Percentiles rank a stretch among this genome's conserved stretches.
These are phyloP conservation scores for Oxytorus armatus DNA, from an alignment of 2,888 invertebrate species.

Conservation along the genomic window DNA sequence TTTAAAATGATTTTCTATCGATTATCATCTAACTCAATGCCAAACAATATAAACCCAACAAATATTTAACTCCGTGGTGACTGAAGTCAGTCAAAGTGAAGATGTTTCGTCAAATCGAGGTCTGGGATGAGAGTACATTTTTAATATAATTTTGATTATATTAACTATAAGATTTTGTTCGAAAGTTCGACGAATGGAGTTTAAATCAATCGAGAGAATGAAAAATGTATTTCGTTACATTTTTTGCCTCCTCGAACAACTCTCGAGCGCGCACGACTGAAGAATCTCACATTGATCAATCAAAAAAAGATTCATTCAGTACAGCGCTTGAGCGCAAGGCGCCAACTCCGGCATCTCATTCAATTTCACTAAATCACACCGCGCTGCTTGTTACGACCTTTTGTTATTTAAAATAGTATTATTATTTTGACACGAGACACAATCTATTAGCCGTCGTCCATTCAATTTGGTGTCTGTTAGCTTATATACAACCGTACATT, in stretches of 20 bases:
- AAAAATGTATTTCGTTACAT: background rate
- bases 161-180: slow-evolving; percentile 1
- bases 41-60: too few species aligned
- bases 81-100: too few species aligned
- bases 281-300: slow-evolving; percentile 48
- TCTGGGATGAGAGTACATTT: too few species aligned
- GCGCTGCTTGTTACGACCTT: slow-evolving; percentile 48
- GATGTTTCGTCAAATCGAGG: too few species aligned
- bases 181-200: background rate
- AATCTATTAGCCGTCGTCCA: slow-evolving; percentile 62
- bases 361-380: slow-evolving; percentile 59
- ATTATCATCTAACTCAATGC: too few species aligned
- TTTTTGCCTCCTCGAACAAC: background rate
- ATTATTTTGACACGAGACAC: slow-evolving; percentile 66
- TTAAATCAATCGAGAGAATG: background rate
- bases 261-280: background rate
- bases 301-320: slow-evolving; percentile 50
- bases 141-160: too few species aligned
- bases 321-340: slow-evolving; percentile 41
- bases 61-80: too few species aligned
- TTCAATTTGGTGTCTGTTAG: slow-evolving; percentile 48
- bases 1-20: too few species aligned
- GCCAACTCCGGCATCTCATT: slow-evolving; percentile 54
- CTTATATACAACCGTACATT: slow-evolving; percentile 28
- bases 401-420: slow-evolving; percentile 65